phyloP scores from a whole-genome alignment of 2,888 invertebrate genomes.

The Ormia ochracea region DNA sequence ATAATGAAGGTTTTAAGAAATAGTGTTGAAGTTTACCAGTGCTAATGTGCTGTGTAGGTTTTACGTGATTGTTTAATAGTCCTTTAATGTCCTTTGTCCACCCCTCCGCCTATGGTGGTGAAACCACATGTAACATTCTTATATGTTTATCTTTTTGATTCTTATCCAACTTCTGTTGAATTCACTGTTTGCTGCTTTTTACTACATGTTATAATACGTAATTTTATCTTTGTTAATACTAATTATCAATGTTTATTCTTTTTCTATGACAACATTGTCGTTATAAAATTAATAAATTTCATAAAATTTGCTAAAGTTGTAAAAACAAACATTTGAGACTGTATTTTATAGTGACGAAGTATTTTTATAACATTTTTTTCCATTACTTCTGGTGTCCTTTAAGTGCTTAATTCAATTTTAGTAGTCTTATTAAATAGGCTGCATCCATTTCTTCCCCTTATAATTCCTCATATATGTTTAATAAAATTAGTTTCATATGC shows the following conservation, averaged over 20 bases:
- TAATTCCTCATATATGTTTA: not conserved
- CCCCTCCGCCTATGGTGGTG: not conserved
- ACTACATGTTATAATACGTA: not conserved
- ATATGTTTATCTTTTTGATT: not conserved
- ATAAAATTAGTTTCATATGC: conserved; percentile 24
- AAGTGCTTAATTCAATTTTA: conserved; percentile 16
- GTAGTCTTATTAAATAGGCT: not conserved
- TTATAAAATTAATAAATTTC: not conserved
- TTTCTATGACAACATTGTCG: not conserved
- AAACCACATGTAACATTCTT: not conserved
- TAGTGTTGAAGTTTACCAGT: not conserved
- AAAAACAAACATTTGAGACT: conserved; percentile 1
- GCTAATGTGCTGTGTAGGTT: not conserved
- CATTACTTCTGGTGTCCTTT: not conserved
- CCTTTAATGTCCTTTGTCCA: conserved; percentile 36
- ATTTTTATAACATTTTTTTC: conserved; percentile 1
- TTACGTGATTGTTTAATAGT: conserved; percentile 24
- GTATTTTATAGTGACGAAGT: not conserved
- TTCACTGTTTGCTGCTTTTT: not conserved
- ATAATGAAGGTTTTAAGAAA: conserved; percentile 19
- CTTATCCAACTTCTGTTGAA: conserved; percentile 15
- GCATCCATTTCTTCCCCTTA: not conserved
- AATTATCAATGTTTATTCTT: conserved; percentile 22
- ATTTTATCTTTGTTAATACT: not conserved
- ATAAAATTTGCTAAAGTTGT: not conserved